Conservation (phyloP, 35 echinoderm and acorn worm genomes). For the Nesometra sesokonis region DNA sequence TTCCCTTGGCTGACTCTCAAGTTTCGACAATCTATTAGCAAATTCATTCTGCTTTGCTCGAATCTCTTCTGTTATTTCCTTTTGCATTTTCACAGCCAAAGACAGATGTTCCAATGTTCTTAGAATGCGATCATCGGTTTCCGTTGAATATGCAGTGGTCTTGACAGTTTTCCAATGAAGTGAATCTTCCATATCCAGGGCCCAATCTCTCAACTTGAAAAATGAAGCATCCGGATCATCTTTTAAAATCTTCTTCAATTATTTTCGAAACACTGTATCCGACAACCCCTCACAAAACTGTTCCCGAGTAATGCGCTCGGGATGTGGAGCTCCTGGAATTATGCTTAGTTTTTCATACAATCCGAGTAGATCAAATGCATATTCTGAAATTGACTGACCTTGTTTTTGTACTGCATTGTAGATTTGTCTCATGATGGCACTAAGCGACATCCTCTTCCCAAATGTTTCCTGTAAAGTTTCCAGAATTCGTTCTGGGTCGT, state of each 20-base stretch:
- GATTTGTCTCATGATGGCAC: slow-evolving; percentile 16
- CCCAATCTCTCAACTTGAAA: not conserved
- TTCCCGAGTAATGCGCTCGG: not conserved
- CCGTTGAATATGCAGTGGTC: not conserved
- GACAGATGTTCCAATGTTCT: not conserved
- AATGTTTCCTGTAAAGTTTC: slow-evolving; percentile 24
- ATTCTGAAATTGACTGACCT: slow-evolving; percentile 29
- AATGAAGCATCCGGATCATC: no score
- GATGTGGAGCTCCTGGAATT: slow-evolving; percentile 7
- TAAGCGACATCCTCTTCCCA: slow-evolving; percentile 15
- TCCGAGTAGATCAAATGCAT: slow-evolving; percentile 8
- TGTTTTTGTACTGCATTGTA: slow-evolving; percentile 19
- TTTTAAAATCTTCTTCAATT: no score
- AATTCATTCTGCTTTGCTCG: not conserved
- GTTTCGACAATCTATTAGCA: not conserved
- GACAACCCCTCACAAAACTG: not conserved
- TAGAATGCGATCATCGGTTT: not conserved
- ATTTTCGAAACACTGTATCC: not conserved
- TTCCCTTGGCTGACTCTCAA: no score
- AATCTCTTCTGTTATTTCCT: not conserved
- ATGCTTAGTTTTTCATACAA: not conserved
- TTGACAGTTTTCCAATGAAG: not conserved
- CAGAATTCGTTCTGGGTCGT: slow-evolving; percentile 11
- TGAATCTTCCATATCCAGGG: not conserved
- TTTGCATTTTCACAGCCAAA: not conserved